Evolutionary conservation across 2,113 vertebrate genomes (phyloP), one percentile per base, ranked within the genome.

Genomic region (Mastomys natalensis): DNA sequence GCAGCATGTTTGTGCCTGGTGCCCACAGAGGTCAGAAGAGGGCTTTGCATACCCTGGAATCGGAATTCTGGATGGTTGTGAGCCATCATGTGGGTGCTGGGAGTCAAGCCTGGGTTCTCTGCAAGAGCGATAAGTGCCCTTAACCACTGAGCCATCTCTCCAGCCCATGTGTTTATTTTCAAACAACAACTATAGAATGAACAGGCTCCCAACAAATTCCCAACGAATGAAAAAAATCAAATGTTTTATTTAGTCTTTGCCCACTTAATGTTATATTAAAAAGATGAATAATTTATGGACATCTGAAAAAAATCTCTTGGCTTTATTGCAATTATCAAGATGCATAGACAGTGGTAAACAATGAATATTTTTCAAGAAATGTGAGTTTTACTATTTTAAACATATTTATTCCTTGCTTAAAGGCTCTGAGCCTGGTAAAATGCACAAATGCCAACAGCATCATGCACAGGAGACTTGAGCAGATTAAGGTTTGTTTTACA

Each of bases 211-310:
- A 76, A 62, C 72, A 93, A 51, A 37, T 81, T 88, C 48, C 60
- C 55, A 87, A 77, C n/a, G 31, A 93, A 70, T 94, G 34, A 90
- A 87, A 91, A 91, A 48, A 34, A 48, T 76, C 48, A 95, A 82
- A 93, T 77, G 26, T 82, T 43, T 91, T 89, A 58, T 43, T 91
- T 89, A 58, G 58, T 40, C 68, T 80, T 90, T 19, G 58, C 51
- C 53, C 43, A 43, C 19, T 87, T 74, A 70, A 17, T 91, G 40
- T 87, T 87, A 60, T 5, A 31, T 51, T 86, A 13, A 12, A 58
- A 90, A 89, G 58, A 93, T 94, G 40, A 95, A 68, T 70, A 82
- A 92, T 90, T 90, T 95, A 80, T 45, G 91, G 74, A 48, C 22
- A 48, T 68, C 51, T 45, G n/a, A 29, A 78, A 90, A 74, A 90